Conservation (phyloP, 2,113 vertebrate genomes). For the Lampris megalopsis region DNA sequence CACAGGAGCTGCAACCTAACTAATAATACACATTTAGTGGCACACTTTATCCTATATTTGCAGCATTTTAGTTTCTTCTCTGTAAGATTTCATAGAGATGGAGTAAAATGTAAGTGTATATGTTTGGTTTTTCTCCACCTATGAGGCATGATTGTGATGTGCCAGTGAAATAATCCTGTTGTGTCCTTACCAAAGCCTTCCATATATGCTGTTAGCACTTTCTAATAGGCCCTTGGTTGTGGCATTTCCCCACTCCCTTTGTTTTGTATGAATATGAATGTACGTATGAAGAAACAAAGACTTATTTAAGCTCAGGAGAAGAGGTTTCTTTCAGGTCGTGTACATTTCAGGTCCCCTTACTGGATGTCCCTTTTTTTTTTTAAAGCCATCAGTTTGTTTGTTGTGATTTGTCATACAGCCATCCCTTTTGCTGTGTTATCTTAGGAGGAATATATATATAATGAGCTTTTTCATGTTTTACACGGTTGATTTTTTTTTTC, state of each 20-base stretch:
- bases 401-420: slow-evolving; percentile 27
- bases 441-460: neutral
- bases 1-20: neutral
- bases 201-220: slow-evolving; percentile 64
- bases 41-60: neutral
- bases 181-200: slow-evolving; percentile 37
- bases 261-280: slow-evolving; percentile 50
- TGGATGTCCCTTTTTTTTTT: neutral
- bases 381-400: neutral
- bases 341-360: slow-evolving; percentile 32
- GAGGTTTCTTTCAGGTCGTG: neutral
- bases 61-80: slow-evolving; percentile 49
- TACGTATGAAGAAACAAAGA: slow-evolving; percentile 46
- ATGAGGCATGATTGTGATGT: slow-evolving; percentile 60
- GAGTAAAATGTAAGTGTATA: slow-evolving; percentile 36
- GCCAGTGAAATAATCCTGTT: slow-evolving; percentile 26
- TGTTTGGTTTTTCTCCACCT: slow-evolving; percentile 24
- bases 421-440: slow-evolving; percentile 7
- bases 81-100: slow-evolving; percentile 54
- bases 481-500: slow-evolving; percentile 7
- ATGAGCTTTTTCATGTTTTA: neutral
- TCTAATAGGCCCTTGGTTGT: slow-evolving; percentile 40
- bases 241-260: slow-evolving; percentile 21
- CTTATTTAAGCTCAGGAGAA: slow-evolving; percentile 35
- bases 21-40: neutral